Conservation (phyloP, 2,888 invertebrate genomes). For the Amphipoea oculea region DNA sequence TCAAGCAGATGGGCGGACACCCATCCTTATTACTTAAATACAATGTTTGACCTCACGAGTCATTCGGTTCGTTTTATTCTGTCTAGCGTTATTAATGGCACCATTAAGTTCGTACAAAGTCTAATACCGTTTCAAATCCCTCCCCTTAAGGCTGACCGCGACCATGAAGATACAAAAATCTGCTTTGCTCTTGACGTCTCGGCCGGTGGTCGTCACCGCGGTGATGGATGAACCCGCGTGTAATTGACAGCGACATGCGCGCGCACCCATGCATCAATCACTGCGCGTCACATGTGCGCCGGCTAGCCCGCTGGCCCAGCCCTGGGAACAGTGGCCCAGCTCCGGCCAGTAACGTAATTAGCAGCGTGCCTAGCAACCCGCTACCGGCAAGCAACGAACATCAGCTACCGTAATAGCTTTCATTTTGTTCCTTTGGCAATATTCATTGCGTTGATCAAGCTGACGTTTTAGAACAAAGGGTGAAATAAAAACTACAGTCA, state of each 20-base stretch:
- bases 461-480: not conserved
- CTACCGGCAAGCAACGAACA: not conserved
- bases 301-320: slow-evolving; percentile 16
- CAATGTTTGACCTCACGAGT: no score
- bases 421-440: no score
- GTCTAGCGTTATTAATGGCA: not conserved
- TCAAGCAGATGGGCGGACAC: not conserved
- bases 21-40: not conserved
- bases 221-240: slow-evolving; percentile 76
- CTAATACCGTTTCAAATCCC: not conserved
- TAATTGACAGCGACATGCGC: slow-evolving; percentile 77
- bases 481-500: not conserved
- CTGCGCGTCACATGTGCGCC: slow-evolving; percentile 40
- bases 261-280: slow-evolving; percentile 67
- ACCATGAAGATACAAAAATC: slow-evolving; percentile 38
- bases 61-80: not conserved
- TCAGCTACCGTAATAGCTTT: not conserved
- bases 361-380: slow-evolving; percentile 14
- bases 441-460: not conserved
- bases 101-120: not conserved
- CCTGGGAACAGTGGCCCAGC: slow-evolving; percentile 37
- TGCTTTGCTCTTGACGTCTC: slow-evolving; percentile 26
- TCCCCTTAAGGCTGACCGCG: not conserved
- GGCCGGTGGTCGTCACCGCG: slow-evolving; percentile 54
- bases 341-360: slow-evolving; percentile 51